These are phyloP conservation scores for Diachasma alloeum DNA, from an alignment of 1,140 invertebrate genomes.

Conservation along the genomic window DNA sequence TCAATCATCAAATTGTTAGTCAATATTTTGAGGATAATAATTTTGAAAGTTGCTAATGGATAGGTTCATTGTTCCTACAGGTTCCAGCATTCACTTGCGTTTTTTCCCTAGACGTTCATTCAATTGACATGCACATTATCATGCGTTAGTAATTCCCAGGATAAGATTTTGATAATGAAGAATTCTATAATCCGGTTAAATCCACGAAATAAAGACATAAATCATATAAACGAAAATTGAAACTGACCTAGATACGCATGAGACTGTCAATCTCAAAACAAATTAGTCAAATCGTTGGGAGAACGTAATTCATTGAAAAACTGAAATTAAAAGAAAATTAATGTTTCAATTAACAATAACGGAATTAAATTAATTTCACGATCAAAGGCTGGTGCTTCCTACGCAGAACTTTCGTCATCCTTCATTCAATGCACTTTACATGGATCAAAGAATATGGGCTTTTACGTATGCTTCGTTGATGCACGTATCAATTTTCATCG, in stretches of 20 bases:
- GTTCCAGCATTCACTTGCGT: background rate
- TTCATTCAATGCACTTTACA: background rate
- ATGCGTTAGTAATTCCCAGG: background rate
- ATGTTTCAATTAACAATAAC: background rate
- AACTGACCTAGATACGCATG: background rate
- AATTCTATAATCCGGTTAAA: background rate
- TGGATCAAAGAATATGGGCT: constrained; percentile 4
- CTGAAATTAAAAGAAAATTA: constrained; percentile 9
- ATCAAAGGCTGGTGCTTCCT: background rate
- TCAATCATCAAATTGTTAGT: background rate
- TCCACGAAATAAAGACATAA: background rate
- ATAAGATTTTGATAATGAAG: background rate
- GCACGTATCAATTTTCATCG: background rate
- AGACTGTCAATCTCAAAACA: background rate
- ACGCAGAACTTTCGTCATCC: background rate
- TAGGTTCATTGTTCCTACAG: background rate
- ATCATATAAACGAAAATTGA: background rate
- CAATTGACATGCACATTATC: background rate
- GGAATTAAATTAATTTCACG: constrained; percentile 4
- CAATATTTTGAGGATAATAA: background rate
- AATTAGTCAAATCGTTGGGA: background rate
- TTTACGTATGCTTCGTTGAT: background rate
- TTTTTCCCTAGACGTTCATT: background rate
- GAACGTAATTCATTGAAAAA: background rate
- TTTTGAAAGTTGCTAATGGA: background rate